Evolutionary conservation across 2,888 invertebrate species (phyloP), one percentile per base, ranked within the genome.

Genomic region (Nymphalis c-album): DNA sequence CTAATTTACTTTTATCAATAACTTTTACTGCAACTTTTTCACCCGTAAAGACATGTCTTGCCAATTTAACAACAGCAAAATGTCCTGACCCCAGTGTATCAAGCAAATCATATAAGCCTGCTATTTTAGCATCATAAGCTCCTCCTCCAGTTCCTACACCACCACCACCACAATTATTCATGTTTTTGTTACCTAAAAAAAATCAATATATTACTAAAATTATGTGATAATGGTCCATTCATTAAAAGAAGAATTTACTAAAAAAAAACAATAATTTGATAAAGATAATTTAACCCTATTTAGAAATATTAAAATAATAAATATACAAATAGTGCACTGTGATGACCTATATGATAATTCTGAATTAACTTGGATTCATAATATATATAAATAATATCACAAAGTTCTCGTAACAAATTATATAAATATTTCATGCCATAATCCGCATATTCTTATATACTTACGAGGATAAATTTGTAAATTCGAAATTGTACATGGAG

Each of bases 11-110:
- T 92, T 99, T 99, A 90, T 99, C 99, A 82, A 99, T 99, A 72
- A 99, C 97, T 95, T 98, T 98, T 64, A 98, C 98, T 66, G 98
- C 98, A 67, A 99, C 99, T 91, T 98, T 98, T 93, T 98, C 98
- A 48, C 99, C 99, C 63, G 99, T 99, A 90, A 99, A 99, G 68
- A 99, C 99, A 94, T 99, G 99, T 74, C 98, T 94, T 35, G 99
- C 99, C 74, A 98, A 93, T 93, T 99, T 99, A 58, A 99, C 99
- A 73, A 99, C 98, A 72, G 99, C 99, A 93, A 99, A 99, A 92
- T 99, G 99, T 69, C 99, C 99, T 71, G 98, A 96, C 60, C 99
- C 99, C 68, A 99, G 95, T 6, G 99, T 99, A 87, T 98, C 97
- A 87, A 98, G 97, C 84, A 99, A 94, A 92, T 99, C 99, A 90